These are phyloP conservation scores for Drosophila koepferae DNA, from an alignment of 2,888 invertebrate species.

Conservation along the genomic window DNA sequence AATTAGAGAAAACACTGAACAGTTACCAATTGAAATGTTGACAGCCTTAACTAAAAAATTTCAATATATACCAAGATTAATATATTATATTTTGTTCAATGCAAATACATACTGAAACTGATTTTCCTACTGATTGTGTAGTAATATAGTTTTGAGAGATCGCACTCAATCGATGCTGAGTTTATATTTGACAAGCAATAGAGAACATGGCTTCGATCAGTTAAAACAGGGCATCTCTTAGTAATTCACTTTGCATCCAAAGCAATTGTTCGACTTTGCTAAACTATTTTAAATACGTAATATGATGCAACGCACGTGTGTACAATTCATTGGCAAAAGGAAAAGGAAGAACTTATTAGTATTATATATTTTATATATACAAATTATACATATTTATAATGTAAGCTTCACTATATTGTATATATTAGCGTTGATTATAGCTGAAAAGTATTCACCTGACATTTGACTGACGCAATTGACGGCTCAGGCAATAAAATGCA, in stretches of 20 bases:
- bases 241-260: not conserved
- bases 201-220: not conserved
- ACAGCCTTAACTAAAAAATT: not conserved
- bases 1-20: not conserved
- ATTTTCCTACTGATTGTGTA: too few species aligned
- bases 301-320: constrained; percentile 40
- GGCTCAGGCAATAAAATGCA: constrained; percentile 38
- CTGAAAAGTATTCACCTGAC: constrained; percentile 15
- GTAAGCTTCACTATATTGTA: not conserved
- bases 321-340: constrained; percentile 34
- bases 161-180: too few species aligned
- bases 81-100: too few species aligned
- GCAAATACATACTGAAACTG: too few species aligned
- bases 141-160: too few species aligned
- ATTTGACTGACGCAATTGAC: constrained; percentile 26
- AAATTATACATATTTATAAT: not conserved
- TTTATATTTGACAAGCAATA: too few species aligned
- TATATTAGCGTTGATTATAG: constrained; percentile 27
- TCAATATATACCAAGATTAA: not conserved
- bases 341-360: not conserved
- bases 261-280: constrained; percentile 18
- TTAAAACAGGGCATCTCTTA: not conserved
- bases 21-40: not conserved
- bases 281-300: constrained; percentile 38
- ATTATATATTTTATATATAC: constrained; percentile 2